Base-by-base conservation (phyloP, 2,113 vertebrate genomes). In the Onychostruthus taczanowskii region DNA sequence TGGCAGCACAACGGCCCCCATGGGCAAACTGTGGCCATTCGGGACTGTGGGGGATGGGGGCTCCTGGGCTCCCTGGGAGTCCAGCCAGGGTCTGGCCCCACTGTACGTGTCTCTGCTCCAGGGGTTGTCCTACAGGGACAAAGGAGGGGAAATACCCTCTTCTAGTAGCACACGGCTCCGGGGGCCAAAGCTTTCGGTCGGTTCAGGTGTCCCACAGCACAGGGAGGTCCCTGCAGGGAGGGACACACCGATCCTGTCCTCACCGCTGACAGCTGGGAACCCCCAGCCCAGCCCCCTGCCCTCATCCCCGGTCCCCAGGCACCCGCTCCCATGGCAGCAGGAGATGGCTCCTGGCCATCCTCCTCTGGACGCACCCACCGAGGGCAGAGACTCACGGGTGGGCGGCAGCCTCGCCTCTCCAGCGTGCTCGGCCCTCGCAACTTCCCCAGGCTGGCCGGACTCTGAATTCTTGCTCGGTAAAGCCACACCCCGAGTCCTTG, bases 401-500 rank as follows among this genome's bases (percentile, higher is more conserved):
- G 16, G 43, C 33, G 7, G 47, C 33, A 31, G 73, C 85, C 41
- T 77, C 30, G 13, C 24, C 16, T 52, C 89, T 63, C 21, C 12
- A 6, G 37, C 19, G 68, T 8, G 47, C 58, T 90, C 11, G 1
- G 80, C 68, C 14, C 49, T 9, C 49, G 78, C 61, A 62, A 26
- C 78, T 50, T 61, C 70, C 69, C 69, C n/a, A 13, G 18, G 18
- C 66, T 47, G 44, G 24, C 80, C 3, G 5, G 46, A n/a, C 28
- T 86, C 72, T 2, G 31, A 21, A 39, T 77, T 47, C 83, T 76
- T 18, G 2, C 50, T 87, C 43, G 1, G 37, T 63, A 91, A 84
- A 96, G 96, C 93, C 87, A 94, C 94, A 96, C 96, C 94, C 94
- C 80, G 15, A 73, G 55, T 14, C 52, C 80, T 86, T 41, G 50